These are phyloP conservation scores for Epinephelus moara DNA, from an alignment of 2,113 vertebrate species.

Conservation along the genomic window DNA sequence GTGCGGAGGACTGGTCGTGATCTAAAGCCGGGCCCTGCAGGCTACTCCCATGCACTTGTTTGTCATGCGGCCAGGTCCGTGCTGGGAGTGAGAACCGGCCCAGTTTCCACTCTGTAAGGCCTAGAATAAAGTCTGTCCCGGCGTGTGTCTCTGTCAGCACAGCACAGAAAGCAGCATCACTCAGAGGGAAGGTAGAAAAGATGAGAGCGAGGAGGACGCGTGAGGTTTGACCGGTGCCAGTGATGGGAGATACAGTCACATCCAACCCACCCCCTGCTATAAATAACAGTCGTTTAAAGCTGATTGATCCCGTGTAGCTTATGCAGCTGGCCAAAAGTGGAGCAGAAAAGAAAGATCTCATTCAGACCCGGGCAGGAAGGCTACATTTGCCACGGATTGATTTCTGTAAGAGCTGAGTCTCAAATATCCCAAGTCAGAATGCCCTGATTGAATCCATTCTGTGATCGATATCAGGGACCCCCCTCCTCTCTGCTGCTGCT, in stretches of 20 bases:
- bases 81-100: constrained; percentile 34
- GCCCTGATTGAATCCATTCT: constrained; percentile 66
- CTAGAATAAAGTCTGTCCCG: constrained; percentile 19
- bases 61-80: constrained; percentile 63
- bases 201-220: background rate
- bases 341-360: constrained; percentile 45
- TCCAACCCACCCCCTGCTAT: constrained; percentile 37
- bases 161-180: constrained; percentile 44
- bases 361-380: constrained; percentile 62
- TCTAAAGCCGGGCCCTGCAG: constrained; percentile 78
- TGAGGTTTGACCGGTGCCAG: constrained; percentile 35
- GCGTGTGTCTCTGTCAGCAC: constrained; percentile 7
- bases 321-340: constrained; percentile 52
- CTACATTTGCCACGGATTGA: constrained; percentile 72
- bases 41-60: constrained; percentile 79
- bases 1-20: constrained; percentile 68
- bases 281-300: constrained; percentile 56
- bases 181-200: constrained; percentile 10
- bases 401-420: constrained; percentile 72
- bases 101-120: constrained; percentile 28
- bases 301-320: constrained; percentile 45
- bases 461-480: constrained; percentile 71
- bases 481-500: background rate
- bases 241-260: constrained; percentile 33
- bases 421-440: constrained; percentile 77